Conservation (phyloP, 1,140 invertebrate species). For the Drosophila virilis region DNA sequence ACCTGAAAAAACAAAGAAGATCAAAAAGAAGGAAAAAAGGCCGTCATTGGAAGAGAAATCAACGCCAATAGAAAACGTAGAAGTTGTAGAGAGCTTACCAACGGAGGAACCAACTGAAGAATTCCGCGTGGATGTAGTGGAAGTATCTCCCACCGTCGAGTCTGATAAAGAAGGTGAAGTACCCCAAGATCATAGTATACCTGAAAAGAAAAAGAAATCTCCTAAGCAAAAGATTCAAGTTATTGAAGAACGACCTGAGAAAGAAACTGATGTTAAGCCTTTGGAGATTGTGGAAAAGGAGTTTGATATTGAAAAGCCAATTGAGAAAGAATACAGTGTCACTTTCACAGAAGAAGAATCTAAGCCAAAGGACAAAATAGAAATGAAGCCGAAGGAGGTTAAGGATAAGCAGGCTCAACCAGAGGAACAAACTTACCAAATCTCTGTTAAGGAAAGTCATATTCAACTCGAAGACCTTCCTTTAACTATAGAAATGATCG, state of each 20-base stretch:
- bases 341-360: conserved; percentile 39
- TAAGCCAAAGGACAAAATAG: conserved; percentile 12
- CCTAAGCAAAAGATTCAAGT: conserved; percentile 63
- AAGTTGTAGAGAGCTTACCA: conserved; percentile 39
- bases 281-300: conserved; percentile 38
- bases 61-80: conserved; percentile 11
- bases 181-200: conserved; percentile 28
- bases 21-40: conserved; percentile 47
- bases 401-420: conserved; percentile 15
- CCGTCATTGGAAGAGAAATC: conserved; percentile 23
- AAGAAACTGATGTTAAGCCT: conserved; percentile 27
- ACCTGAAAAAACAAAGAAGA: conserved; percentile 32
- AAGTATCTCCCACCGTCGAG: conserved; percentile 25
- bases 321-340: conserved; percentile 27
- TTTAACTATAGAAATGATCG: conserved; percentile 59
- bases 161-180: conserved; percentile 16
- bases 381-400: conserved; percentile 38
- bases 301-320: conserved; percentile 51
- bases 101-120: conserved; percentile 16
- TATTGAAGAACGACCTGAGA: conserved; percentile 37
- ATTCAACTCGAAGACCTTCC: conserved; percentile 42
- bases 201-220: conserved; percentile 71
- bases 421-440: conserved; percentile 39
- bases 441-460: conserved; percentile 54
- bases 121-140: conserved; percentile 19